These are phyloP conservation scores for Branchellion lobata DNA, from an alignment of 2,888 invertebrate genomes.

Conservation along the genomic window DNA sequence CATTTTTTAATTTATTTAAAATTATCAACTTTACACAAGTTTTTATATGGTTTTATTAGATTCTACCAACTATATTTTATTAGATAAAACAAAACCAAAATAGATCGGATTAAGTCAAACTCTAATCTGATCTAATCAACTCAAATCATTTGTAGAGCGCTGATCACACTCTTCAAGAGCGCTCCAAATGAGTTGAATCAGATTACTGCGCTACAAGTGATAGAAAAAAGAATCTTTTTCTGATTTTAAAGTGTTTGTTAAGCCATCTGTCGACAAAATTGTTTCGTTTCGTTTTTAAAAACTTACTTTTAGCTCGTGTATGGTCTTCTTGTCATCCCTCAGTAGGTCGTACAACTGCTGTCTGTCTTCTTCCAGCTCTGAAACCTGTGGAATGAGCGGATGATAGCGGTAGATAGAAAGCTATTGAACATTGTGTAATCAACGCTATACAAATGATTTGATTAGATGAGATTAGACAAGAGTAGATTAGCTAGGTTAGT, in stretches of 20 bases:
- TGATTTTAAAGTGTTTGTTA: no score
- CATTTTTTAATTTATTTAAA: not conserved
- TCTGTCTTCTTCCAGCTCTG: constrained; percentile 36
- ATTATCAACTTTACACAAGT: no score
- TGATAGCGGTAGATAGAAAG: not conserved
- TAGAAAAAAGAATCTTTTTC: not conserved
- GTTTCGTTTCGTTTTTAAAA: not conserved
- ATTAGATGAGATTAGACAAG: not conserved
- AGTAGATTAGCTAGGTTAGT: no score
- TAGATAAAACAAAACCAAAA: no score
- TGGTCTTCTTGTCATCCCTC: constrained; percentile 31
- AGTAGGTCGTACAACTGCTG: constrained; percentile 37
- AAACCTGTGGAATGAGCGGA: not conserved
- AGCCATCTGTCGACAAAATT: not conserved
- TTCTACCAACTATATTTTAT: no score
- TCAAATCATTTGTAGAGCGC: not conserved
- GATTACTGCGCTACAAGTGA: not conserved
- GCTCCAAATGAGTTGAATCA: not conserved
- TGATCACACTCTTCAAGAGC: not conserved
- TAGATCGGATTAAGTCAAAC: not conserved
- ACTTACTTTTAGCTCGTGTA: constrained; percentile 36
- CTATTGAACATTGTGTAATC: not conserved
- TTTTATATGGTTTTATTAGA: no score
- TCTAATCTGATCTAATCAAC: not conserved
- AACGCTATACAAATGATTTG: no score